Percentiles rank a stretch among this genome's conserved stretches.
Conservation (phyloP, 2,888 invertebrate species). For the Dryobotodes eremita region DNA sequence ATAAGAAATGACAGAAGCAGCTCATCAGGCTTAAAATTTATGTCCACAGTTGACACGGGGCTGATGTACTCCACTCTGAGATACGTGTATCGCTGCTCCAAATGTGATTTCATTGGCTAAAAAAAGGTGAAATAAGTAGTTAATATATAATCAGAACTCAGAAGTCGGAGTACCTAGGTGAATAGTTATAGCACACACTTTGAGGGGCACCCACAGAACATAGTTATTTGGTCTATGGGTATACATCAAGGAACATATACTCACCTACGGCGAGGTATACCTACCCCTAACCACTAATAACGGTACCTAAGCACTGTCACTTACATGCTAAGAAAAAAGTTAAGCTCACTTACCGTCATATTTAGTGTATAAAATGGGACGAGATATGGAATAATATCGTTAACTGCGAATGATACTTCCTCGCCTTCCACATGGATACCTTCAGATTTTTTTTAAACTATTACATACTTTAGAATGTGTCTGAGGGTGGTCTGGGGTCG, state of each 20-base stretch:
- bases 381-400: background rate
- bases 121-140: background rate
- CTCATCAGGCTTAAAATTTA: constrained; percentile 63
- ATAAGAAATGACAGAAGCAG: constrained; percentile 66
- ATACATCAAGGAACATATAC: too few relatives aligned
- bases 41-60: constrained; percentile 62
- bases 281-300: too few relatives aligned
- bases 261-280: too few relatives aligned
- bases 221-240: too few relatives aligned
- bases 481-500: background rate
- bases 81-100: constrained; percentile 65
- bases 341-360: constrained; percentile 22
- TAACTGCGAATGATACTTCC: background rate
- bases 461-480: background rate
- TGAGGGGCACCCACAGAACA: too few relatives aligned
- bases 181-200: background rate
- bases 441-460: background rate
- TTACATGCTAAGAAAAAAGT: background rate
- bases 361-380: background rate
- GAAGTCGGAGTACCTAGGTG: background rate
- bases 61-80: constrained; percentile 71
- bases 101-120: constrained; percentile 53
- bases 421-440: constrained; percentile 17
- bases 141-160: background rate
- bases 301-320: too few relatives aligned